Percentiles rank a stretch among this genome's conserved stretches.
phyloP scores from a whole-genome alignment of 2,113 vertebrate species.

The Brachyhypopomus occidentalis region DNA sequence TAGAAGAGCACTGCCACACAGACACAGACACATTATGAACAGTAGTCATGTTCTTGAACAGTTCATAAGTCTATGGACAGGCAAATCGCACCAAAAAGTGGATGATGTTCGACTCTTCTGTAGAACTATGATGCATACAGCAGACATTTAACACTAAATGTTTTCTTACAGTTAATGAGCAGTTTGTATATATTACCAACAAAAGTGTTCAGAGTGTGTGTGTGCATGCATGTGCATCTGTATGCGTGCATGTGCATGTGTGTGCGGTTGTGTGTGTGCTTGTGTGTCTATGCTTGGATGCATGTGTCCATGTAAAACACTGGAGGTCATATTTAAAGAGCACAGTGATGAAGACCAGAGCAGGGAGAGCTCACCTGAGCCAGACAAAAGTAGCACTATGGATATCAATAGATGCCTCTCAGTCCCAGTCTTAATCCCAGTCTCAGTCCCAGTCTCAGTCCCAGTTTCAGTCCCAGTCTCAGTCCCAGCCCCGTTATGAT shows the following conservation, averaged over 20 bases:
- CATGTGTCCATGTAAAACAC: conserved; percentile 70
- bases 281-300: conserved; percentile 61
- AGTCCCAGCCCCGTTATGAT: no score
- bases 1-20: conserved; percentile 1
- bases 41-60: background rate
- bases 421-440: no score
- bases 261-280: conserved; percentile 50
- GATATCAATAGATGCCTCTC: background rate
- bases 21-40: background rate
- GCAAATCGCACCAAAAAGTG: background rate
- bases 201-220: conserved; percentile 4
- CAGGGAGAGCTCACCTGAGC: conserved; percentile 63
- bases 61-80: background rate
- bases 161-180: conserved; percentile 60
- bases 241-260: conserved; percentile 64
- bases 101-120: background rate
- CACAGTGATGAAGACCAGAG: conserved; percentile 68
- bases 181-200: conserved; percentile 57
- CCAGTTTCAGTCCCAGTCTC: no score
- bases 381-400: conserved; percentile 45
- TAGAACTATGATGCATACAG: background rate
- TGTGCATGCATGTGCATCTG: conserved; percentile 29
- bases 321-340: conserved; percentile 73
- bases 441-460: no score
- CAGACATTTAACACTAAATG: background rate